Evolutionary conservation across 2,113 vertebrate genomes (phyloP).

Genomic region (Galbula dea): DNA sequence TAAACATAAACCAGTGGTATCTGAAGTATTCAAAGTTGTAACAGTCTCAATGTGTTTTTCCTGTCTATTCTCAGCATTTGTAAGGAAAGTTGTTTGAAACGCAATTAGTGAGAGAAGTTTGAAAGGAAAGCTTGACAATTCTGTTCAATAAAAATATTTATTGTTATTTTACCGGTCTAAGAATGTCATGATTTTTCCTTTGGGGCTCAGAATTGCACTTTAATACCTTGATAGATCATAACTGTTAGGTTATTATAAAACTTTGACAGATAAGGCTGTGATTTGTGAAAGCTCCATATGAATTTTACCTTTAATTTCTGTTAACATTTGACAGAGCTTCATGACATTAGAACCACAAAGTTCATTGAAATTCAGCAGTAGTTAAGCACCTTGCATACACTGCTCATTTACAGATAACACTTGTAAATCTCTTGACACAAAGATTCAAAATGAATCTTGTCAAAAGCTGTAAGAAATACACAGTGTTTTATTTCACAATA

Average conservation of each 20-base stretch:
- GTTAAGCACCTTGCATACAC: constrained; percentile 47
- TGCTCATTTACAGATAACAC: constrained; percentile 69
- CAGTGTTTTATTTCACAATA: constrained; percentile 65
- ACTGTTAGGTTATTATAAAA: constrained; percentile 71
- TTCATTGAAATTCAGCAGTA: constrained; percentile 73
- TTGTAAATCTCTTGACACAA: constrained; percentile 70
- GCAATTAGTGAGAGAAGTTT: constrained; percentile 65
- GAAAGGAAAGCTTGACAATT: constrained; percentile 63
- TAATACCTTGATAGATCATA: constrained; percentile 65
- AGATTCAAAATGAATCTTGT: constrained; percentile 67
- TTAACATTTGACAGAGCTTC: constrained; percentile 74
- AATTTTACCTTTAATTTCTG: constrained; percentile 75
- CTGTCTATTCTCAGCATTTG: constrained; percentile 24
- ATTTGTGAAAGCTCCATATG: constrained; percentile 70
- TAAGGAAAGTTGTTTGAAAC: constrained; percentile 45
- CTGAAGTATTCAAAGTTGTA: constrained; percentile 50
- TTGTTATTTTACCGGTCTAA: constrained; percentile 59
- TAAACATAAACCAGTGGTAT: constrained; percentile 53
- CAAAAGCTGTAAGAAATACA: constrained; percentile 33
- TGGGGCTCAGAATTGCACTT: constrained; percentile 37
- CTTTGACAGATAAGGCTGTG: constrained; percentile 68
- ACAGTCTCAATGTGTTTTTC: constrained; percentile 9
- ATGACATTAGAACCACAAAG: constrained; percentile 64
- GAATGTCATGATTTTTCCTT: constrained; percentile 64
- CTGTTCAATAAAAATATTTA: constrained; percentile 65